Evolutionary conservation across 1,140 invertebrate genomes (phyloP), one percentile per base, ranked within the genome.

Genomic region (Drosophila athabasca): DNA sequence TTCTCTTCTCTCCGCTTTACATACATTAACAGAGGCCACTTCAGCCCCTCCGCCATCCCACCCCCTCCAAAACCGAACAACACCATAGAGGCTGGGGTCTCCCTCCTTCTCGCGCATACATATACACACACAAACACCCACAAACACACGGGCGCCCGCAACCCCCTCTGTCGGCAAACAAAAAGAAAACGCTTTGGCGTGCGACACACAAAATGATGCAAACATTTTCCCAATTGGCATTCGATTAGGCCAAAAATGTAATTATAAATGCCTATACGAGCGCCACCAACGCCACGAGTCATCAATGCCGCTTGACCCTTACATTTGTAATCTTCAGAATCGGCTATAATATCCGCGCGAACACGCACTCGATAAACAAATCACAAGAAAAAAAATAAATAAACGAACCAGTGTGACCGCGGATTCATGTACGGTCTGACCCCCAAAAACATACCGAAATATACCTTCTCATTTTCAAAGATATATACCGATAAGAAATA

Each of bases 381-480:
- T 73, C 70, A 73, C 69, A 73, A 41, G 52, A 73, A 73, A 73
- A 61, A 73, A 64, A 73, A 73, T 45, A 73, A 73, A 73, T 64
- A 73, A 62, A 51, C 58, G n/a, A 73, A 72, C 68, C 69, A 70
- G 29, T 31, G 29, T 31, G 29, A 2, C 29, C 7, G 6, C 7
- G 29, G 7, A 31, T 31, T 31, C 8, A 31, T 31, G 3, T 31
- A 31, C 29, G 1, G 29, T 2, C 29, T 31, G 29, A 8, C 29
- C 29, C 29, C 8, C 29, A 31, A 2, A 31, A 31, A 31, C 8
- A 8, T 31, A 31, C 29, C 7, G 7, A 31, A 31, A 31, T 31
- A 29, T 7, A 31, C 29, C 0, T 7, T 8, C 29, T 31, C 29
- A 31, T 8, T 31, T 31, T 31, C 6, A 31, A 31, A 31, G 17